Percentiles rank a stretch among this genome's conserved stretches.
These are phyloP conservation scores for Chironomus riparius DNA, from an alignment of 2,888 invertebrate species.

Conservation along the genomic window DNA sequence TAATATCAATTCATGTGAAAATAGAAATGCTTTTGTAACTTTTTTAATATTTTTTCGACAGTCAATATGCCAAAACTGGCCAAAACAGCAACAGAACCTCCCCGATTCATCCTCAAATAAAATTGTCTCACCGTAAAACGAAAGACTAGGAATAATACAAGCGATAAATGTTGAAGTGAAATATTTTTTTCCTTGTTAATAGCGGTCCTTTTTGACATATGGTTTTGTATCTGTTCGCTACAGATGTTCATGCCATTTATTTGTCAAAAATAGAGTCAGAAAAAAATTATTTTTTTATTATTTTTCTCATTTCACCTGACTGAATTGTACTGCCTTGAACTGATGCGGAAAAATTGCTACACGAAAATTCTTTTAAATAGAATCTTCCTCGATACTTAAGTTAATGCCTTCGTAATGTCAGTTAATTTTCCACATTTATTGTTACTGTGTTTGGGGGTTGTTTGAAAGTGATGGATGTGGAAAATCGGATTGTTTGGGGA, in stretches of 20 bases:
- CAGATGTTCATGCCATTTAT: slow-evolving; percentile 26
- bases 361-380: no score
- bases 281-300: background rate
- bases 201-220: slow-evolving; percentile 7
- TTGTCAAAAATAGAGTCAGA: slow-evolving; percentile 14
- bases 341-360: no score
- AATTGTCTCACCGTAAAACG: background rate
- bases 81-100: no score
- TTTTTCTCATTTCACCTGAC: slow-evolving; percentile 5
- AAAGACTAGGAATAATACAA: background rate
- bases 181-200: slow-evolving; percentile 11
- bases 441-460: no score
- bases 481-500: no score
- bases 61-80: no score
- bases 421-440: slow-evolving; percentile 11
- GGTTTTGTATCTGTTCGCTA: slow-evolving; percentile 23
- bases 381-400: no score
- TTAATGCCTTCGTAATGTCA: background rate
- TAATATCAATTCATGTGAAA: no score
- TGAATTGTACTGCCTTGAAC: background rate
- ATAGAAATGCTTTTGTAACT: no score
- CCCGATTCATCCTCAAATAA: background rate
- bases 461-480: no score
- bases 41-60: no score
- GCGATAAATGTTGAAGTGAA: slow-evolving; percentile 5